These are phyloP conservation scores for Hydrocynus forskahlii DNA, from an alignment of 2,797 vertebrate species.

Conservation along the genomic window DNA sequence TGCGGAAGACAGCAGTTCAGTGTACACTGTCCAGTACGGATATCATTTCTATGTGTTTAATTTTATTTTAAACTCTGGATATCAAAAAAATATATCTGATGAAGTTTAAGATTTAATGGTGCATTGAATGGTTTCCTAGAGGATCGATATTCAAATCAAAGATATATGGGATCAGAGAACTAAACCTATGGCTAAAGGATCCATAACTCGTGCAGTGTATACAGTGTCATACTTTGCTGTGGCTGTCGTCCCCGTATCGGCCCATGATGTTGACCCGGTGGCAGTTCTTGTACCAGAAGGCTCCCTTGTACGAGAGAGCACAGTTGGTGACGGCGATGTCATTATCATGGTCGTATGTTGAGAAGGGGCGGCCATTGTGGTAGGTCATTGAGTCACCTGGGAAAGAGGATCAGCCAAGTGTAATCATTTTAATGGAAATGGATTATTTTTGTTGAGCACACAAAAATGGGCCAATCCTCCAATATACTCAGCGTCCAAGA, in stretches of 20 bases:
- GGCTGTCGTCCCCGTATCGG: conserved; percentile 90
- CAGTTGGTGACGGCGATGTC: conserved; percentile 98
- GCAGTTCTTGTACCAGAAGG: conserved; percentile 99
- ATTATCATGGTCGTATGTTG: conserved; percentile 92
- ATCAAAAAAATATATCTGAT: too few species aligned
- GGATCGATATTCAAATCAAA: too few species aligned
- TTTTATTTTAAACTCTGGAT: too few species aligned
- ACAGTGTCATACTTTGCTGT: conserved; percentile 88
- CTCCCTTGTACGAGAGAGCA: conserved; percentile 95
- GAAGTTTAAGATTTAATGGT: too few species aligned
- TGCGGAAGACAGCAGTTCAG: too few species aligned
- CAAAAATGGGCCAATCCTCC: background rate
- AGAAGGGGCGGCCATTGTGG: conserved; percentile 92
- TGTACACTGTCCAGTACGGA: too few species aligned
- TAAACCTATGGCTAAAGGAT: too few species aligned
- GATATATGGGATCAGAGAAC: too few species aligned
- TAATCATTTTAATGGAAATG: conserved; percentile 8
- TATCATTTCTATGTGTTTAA: too few species aligned
- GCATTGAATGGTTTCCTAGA: too few species aligned
- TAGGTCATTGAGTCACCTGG: conserved; percentile 96
- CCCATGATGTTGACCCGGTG: conserved; percentile 98
- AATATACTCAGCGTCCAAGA: background rate
- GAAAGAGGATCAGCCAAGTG: conserved; percentile 4
- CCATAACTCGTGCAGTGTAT: too few species aligned
- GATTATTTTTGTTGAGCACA: background rate